Percentiles rank a stretch among this genome's conserved stretches.
These are phyloP conservation scores for Cynodonichthys magdalenae DNA, from an alignment of 2,797 vertebrate genomes.

Conservation along the genomic window DNA sequence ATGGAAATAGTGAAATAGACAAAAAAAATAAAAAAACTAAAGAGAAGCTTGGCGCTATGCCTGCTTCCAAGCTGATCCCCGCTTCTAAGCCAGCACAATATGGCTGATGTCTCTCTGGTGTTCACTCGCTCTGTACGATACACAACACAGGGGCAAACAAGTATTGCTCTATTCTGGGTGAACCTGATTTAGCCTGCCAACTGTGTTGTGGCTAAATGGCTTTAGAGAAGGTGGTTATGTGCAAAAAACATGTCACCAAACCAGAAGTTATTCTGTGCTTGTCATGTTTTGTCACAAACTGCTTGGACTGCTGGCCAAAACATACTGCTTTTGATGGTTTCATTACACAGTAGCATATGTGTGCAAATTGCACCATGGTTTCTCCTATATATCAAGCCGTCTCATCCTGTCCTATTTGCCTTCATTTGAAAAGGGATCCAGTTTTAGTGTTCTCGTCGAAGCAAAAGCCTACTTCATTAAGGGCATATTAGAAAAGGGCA, in stretches of 20 bases:
- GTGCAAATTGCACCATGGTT: constrained; percentile 33
- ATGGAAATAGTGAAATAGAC: constrained; percentile 44
- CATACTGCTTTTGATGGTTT: constrained; percentile 57
- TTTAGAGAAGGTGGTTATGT: constrained; percentile 56
- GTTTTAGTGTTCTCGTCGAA: constrained; percentile 86
- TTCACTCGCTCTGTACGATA: constrained; percentile 59
- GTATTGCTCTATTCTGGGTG: constrained; percentile 60
- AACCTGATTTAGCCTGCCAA: constrained; percentile 71
- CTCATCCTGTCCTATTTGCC: constrained; percentile 29
- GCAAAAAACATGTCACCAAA: constrained; percentile 54
- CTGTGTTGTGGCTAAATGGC: constrained; percentile 63
- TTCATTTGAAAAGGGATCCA: constrained; percentile 82
- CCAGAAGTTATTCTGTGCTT: constrained; percentile 69
- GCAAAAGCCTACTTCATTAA: constrained; percentile 86
- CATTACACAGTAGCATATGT: constrained; percentile 65
- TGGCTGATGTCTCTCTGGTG: constrained; percentile 74
- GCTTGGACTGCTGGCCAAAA: constrained; percentile 58
- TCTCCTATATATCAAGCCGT: constrained; percentile 22
- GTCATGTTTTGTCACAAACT: constrained; percentile 65
- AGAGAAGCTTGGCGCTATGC: constrained; percentile 71
- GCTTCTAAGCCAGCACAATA: constrained; percentile 81
- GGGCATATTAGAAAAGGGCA: constrained; percentile 90
- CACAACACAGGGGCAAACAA: constrained; percentile 56
- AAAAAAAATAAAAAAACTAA: constrained; percentile 4
- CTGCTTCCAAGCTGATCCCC: constrained; percentile 79